Evolutionary conservation across 2,113 vertebrate genomes (phyloP).

Genomic region (Coracopsis vasa): DNA sequence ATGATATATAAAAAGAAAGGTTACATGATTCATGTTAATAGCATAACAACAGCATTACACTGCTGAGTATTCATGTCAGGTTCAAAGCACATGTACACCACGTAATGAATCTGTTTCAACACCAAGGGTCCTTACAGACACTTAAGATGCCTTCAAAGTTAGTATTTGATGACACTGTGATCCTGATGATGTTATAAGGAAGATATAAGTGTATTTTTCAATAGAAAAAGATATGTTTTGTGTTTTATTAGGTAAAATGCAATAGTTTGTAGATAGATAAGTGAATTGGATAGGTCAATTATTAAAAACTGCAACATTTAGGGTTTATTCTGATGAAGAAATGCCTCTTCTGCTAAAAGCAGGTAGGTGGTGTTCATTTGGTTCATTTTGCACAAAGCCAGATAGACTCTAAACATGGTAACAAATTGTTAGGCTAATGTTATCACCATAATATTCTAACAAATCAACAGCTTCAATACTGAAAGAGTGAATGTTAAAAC

Average conservation of each 20-base stretch:
- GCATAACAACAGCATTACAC: background rate
- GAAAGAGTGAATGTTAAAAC: background rate
- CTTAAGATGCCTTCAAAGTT: background rate
- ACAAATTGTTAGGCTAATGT: background rate
- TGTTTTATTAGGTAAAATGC: background rate
- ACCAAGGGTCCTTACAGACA: background rate
- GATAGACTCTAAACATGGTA: background rate
- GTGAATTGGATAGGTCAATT: background rate
- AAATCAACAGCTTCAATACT: background rate
- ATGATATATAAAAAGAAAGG: background rate
- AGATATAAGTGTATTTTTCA: background rate
- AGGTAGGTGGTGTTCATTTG: background rate
- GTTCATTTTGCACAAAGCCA: background rate
- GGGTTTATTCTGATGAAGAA: background rate
- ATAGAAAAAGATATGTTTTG: background rate
- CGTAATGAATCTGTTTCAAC: background rate
- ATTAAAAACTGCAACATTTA: background rate
- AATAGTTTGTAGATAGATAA: background rate
- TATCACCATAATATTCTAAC: background rate
- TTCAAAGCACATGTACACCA: background rate
- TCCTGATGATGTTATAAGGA: background rate
- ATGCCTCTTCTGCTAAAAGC: background rate
- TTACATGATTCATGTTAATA: background rate
- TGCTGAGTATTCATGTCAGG: background rate
- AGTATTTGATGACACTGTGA: background rate